Evolutionary conservation across 35 echinoderm and acorn worm genomes (phyloP), one percentile per base, ranked within the genome.

Genomic region (Hemicentrotus pulcherrimus): DNA sequence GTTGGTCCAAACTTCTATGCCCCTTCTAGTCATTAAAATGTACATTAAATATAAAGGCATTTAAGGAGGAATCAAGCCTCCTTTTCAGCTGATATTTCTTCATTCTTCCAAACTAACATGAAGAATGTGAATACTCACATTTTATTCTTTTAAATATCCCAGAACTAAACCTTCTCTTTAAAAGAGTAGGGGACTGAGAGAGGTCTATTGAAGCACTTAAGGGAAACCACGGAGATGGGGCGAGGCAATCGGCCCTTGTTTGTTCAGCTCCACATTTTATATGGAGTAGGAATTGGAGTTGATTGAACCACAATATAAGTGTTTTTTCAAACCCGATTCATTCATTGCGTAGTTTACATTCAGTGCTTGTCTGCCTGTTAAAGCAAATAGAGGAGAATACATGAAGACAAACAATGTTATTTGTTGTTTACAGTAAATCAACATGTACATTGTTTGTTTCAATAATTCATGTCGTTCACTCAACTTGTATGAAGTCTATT

Each of bases 291-390:
- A 78, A 78, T 78, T 78, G 65, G 65, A 24, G 19, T 78, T 78
- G 65, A 78, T 78, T 78, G 65, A 78, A 78, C 65, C 22, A 78
- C 19, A 78, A 78, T 78, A 78, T 78, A n/a, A 78, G 65, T 78
- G 65, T 78, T 78, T 28, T 78, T 8, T 78, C 65, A n/a, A n/a
- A 78, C 65, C 65, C 7, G 28, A 78, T 78, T 78, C 65, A 78
- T 78, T 78, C 65, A 78, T 78, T 78, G 19, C 65, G 15, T 15
- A 78, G 65, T 78, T 78, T 78, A 78, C 65, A 78, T 78, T 78
- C 65, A 4, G 65, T 78, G 28, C 24, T n/a, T n/a, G 4, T 5
- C 65, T 7, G 19, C 65, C 6, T 28, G 4, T 28, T 24, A 28
- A 78, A 78, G 18, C 19, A 78, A 0, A 55, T 13, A 22, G 5